Evolutionary conservation across 2,797 vertebrate genomes (phyloP).

Genomic region (Macropodus opercularis): DNA sequence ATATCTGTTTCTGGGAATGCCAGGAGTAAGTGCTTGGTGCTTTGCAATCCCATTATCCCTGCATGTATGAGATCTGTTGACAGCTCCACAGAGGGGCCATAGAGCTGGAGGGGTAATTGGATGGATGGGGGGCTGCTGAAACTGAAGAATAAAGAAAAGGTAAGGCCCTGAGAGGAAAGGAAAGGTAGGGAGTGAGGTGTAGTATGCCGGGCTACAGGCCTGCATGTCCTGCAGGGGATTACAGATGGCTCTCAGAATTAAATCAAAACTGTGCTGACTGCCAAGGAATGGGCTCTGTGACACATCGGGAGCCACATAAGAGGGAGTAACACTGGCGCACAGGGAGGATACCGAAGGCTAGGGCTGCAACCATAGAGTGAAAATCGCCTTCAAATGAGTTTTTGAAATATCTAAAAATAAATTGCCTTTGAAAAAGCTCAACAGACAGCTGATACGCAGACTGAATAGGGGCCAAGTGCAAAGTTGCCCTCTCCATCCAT

Average conservation of each 20-base stretch:
- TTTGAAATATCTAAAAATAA: constrained; percentile 83
- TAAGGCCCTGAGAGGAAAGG: constrained; percentile 44
- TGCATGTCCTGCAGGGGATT: constrained; percentile 74
- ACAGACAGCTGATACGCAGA: constrained; percentile 70
- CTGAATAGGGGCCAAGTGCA: constrained; percentile 68
- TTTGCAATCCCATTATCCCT: constrained; percentile 51
- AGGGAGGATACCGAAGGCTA: constrained; percentile 49
- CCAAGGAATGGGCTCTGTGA: constrained; percentile 70
- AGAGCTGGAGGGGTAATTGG: constrained; percentile 23
- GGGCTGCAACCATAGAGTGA: constrained; percentile 51
- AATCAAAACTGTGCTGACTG: constrained; percentile 79
- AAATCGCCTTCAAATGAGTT: constrained; percentile 80
- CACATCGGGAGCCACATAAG: constrained; percentile 62
- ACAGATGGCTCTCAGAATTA: constrained; percentile 82
- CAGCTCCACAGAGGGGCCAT: constrained; percentile 43
- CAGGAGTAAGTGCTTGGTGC: constrained; percentile 25
- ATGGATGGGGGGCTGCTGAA: constrained; percentile 19
- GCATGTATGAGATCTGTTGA: constrained; percentile 52
- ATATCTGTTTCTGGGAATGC: constrained; percentile 28
- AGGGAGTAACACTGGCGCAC: constrained; percentile 50
- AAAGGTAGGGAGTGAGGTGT: constrained; percentile 47
- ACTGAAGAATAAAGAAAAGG: constrained; percentile 42
- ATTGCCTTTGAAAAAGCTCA: constrained; percentile 79
- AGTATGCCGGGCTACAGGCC: constrained; percentile 42
- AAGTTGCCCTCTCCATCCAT: constrained; percentile 66